Evolutionary conservation across 2,888 invertebrate species (phyloP).

Genomic region (Ectemnius cavifrons): DNA sequence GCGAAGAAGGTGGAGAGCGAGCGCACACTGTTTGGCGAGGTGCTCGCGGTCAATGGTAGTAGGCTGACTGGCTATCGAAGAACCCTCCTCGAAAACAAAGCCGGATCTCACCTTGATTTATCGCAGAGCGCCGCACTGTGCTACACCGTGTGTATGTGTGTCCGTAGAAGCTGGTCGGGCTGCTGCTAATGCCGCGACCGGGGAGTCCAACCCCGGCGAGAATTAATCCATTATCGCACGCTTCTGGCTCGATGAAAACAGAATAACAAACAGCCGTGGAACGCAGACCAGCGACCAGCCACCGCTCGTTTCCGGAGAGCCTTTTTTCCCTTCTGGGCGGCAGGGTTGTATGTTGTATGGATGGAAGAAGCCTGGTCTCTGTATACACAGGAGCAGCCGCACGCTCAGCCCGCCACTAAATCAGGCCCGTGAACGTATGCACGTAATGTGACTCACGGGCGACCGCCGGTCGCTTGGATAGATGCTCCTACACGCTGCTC

Average conservation of each 20-base stretch:
- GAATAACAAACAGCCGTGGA: conserved; percentile 37
- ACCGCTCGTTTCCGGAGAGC: conserved; percentile 32
- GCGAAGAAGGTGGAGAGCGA: conserved; percentile 29
- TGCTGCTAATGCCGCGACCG: conserved; percentile 32
- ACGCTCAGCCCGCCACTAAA: conserved; percentile 42
- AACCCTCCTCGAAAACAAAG: conserved; percentile 65
- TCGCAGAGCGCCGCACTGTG: conserved; percentile 48
- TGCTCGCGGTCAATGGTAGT: conserved; percentile 56
- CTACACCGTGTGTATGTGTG: conserved; percentile 9
- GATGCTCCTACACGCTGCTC: conserved; percentile 26
- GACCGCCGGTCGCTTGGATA: conserved; percentile 7
- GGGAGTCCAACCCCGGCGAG: conserved; percentile 50
- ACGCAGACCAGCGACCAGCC: conserved; percentile 1
- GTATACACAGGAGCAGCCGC: conserved; percentile 23
- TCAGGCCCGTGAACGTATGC: conserved; percentile 45
- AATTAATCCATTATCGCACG: conserved; percentile 65
- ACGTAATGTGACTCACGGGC: conserved; percentile 40
- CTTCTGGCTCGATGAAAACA: conserved; percentile 40
- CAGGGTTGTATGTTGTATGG: neutral
- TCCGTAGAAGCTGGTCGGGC: conserved; percentile 16
- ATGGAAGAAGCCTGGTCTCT: conserved; percentile 5
- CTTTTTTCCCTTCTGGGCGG: conserved; percentile 5
- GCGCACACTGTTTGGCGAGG: conserved; percentile 35
- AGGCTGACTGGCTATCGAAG: conserved; percentile 52
- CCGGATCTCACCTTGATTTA: conserved; percentile 69